Percentiles rank a stretch among this genome's conserved stretches.
Evolutionary conservation across 2,888 invertebrate genomes (phyloP).

Genomic region (Capitulum mitella): DNA sequence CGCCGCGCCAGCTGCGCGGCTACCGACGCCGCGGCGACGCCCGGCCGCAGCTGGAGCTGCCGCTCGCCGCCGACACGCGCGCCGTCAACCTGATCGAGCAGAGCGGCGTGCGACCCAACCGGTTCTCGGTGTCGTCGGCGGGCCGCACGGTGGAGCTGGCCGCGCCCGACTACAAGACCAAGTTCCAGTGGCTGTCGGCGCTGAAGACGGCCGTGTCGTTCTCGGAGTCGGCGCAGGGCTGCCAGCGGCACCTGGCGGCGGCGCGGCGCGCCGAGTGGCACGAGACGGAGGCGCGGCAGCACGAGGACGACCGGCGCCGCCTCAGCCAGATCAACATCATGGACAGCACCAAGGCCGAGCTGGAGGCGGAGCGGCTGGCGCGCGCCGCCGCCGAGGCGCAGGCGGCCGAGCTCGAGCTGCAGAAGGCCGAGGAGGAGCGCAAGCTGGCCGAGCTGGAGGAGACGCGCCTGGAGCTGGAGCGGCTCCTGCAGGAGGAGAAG

Average conservation of each 20-base stretch:
- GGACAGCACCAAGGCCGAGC: conserved; percentile 51
- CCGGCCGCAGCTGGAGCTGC: conserved; percentile 20
- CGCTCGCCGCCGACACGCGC: conserved; percentile 40
- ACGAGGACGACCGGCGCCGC: conserved; percentile 52
- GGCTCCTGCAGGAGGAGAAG: conserved; percentile 67
- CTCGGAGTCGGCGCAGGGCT: conserved; percentile 60
- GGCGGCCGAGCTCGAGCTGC: conserved; percentile 56
- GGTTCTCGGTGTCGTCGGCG: conserved; percentile 60
- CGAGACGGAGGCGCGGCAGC: conserved; percentile 47
- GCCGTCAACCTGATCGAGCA: conserved; percentile 43
- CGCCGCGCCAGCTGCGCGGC: conserved; percentile 25
- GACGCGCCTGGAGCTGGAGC: conserved; percentile 60
- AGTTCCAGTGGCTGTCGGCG: conserved; percentile 69
- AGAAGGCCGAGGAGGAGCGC: conserved; percentile 62
- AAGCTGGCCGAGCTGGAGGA: conserved; percentile 65
- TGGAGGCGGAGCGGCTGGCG: conserved; percentile 40
- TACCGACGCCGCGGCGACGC: conserved; percentile 22
- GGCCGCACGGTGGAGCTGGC: conserved; percentile 61
- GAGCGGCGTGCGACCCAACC: conserved; percentile 44
- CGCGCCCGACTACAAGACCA: conserved; percentile 64
- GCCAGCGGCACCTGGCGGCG: conserved; percentile 56
- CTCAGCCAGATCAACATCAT: conserved; percentile 51
- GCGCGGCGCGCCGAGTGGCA: conserved; percentile 49
- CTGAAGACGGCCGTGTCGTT: conserved; percentile 63
- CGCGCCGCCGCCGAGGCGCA: conserved; percentile 46